Evolutionary conservation across 2,113 vertebrate genomes (phyloP), one percentile per base, ranked within the genome.

Genomic region (Antigone vipio): DNA sequence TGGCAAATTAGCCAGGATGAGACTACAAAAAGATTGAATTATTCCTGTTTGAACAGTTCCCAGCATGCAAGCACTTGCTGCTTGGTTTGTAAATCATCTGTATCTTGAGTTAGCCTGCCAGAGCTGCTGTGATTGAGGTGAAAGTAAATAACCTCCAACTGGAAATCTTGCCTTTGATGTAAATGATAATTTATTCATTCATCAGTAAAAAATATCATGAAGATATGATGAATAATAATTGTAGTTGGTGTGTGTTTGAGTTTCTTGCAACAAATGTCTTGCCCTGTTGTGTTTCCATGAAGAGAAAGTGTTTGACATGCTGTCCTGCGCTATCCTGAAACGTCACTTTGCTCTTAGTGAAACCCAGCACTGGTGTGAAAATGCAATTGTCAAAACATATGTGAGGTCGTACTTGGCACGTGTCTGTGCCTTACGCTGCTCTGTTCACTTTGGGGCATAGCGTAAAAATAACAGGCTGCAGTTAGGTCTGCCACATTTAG

Each of bases 11-110:
- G 95, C 88, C 4, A 4, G 92, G 85, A 72, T 44, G 53, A 87
- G 75, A 56, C 71, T 93, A 81, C 72, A 92, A 89, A 89, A 84
- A 96, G 82, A 89, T 93, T 95, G 67, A 93, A 95, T 97, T 92
- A 95, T 90, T 95, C 93, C 73, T 97, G 86, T 95, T 89, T 95
- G 52, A 97, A 95, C 77, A 96, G 71, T 90, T 95, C 95, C 74
- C 92, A 84, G 95, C 88, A 59, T 95, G 93, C 11, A 3, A 78
- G 62, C 85, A 59, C 89, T 96, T 96, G 92, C 88, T 87, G 38
- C 92, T 94, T 97, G 88, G 72, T 53, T 95, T 95, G 64, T 95
- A 40, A 53, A 76, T 73, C 77, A 12, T 88, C 62, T 93, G 77
- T 91, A 35, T 68, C 88, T 93, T 58, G 81, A 44, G 35, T 71